Evolutionary conservation across 2,888 invertebrate species (phyloP).

Genomic region (Gymnocheta viridis): DNA sequence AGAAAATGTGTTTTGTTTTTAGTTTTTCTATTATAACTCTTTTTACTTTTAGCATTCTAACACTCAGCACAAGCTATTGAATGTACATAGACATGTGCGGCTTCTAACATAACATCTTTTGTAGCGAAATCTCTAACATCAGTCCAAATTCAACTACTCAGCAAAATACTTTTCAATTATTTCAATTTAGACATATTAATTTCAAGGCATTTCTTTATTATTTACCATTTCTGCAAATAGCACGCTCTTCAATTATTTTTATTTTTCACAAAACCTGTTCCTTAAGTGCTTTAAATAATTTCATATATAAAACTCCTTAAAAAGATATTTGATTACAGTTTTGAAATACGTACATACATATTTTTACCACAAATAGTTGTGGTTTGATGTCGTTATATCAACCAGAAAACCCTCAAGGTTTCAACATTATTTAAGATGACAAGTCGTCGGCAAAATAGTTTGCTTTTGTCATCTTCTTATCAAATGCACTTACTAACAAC

Average conservation of each 20-base stretch:
- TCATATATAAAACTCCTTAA: background rate
- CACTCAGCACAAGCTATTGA: too few relatives aligned
- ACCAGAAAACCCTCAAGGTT: conserved; percentile 24
- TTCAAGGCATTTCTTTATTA: background rate
- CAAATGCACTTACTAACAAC: background rate
- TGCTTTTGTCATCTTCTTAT: background rate
- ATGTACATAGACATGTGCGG: too few relatives aligned
- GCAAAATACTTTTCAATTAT: background rate
- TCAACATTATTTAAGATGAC: conserved; percentile 26
- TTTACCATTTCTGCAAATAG: background rate
- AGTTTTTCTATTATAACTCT: too few relatives aligned
- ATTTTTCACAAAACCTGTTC: background rate
- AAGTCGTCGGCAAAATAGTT: conserved; percentile 26
- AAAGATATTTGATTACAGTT: background rate
- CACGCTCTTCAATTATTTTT: background rate
- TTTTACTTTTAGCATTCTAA: too few relatives aligned
- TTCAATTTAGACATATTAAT: background rate
- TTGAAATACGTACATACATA: background rate
- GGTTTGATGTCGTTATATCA: background rate
- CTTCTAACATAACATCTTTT: too few relatives aligned
- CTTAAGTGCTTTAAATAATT: background rate
- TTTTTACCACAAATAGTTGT: conserved; percentile 14
- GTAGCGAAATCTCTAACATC: too few relatives aligned
- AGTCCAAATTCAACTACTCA: too few relatives aligned
- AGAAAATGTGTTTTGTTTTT: too few relatives aligned